phyloP scores from a whole-genome alignment of 2,888 invertebrate species.

The Danaus chrysippus region DNA sequence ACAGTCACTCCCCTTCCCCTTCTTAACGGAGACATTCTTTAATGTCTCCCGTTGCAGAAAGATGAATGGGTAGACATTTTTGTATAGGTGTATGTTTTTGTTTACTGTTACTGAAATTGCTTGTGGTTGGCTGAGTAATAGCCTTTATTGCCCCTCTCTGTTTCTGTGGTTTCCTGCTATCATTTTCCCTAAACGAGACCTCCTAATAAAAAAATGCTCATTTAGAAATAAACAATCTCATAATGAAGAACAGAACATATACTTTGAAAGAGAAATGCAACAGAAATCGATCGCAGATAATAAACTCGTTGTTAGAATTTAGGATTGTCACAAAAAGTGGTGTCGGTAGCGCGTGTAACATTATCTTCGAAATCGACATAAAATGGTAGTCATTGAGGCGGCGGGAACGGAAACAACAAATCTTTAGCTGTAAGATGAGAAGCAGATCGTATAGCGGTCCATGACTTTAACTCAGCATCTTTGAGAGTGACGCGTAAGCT shows the following conservation, averaged over 20 bases:
- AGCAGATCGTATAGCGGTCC: conserved; percentile 54
- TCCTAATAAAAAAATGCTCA: conserved; percentile 24
- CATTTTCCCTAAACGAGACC: conserved; percentile 45
- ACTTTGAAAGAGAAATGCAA: conserved; percentile 37
- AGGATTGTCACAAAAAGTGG: conserved; percentile 74
- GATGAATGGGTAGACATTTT: conserved; percentile 76
- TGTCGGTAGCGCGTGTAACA: conserved; percentile 76
- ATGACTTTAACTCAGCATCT: conserved; percentile 63
- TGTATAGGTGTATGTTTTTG: conserved; percentile 73
- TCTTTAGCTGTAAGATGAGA: conserved; percentile 66
- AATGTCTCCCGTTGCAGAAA: conserved; percentile 73
- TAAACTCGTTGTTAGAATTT: conserved; percentile 69
- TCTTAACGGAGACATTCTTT: conserved; percentile 74
- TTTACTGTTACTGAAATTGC: conserved; percentile 63
- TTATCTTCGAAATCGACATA: conserved; percentile 75
- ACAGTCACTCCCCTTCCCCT: conserved; percentile 61
- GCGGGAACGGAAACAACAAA: conserved; percentile 76
- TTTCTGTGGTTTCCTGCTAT: conserved; percentile 64
- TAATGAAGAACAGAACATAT: conserved; percentile 49
- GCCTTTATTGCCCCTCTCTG: conserved; percentile 60
- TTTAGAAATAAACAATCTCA: conserved; percentile 29
- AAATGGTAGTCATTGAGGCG: conserved; percentile 77
- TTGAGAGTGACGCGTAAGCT: conserved; percentile 34
- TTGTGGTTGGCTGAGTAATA: conserved; percentile 71
- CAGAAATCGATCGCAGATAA: conserved; percentile 65